Conservation (phyloP, 1,140 invertebrate genomes). For the Lepidurus packardi region DNA sequence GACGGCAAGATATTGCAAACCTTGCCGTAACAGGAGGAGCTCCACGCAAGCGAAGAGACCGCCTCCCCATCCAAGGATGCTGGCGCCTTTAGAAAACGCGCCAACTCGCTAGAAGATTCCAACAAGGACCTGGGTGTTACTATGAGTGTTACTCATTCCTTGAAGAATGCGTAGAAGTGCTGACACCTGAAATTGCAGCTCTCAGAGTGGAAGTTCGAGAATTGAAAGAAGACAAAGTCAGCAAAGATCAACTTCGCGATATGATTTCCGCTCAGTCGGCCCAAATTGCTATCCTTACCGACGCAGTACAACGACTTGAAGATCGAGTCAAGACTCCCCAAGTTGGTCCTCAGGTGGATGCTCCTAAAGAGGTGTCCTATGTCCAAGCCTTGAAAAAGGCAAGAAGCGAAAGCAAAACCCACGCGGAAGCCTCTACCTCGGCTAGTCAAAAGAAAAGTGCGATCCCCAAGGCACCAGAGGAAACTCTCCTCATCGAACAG, state of each 20-base stretch:
- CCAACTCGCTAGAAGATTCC: background rate
- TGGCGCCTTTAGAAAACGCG: background rate
- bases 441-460: background rate
- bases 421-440: background rate
- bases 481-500: background rate
- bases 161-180: background rate
- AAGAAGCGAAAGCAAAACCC: background rate
- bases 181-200: background rate
- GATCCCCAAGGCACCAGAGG: background rate
- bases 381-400: background rate
- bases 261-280: background rate
- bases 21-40: background rate
- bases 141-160: background rate
- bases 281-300: background rate
- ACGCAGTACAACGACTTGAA: background rate
- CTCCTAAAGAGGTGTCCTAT: background rate
- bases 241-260: background rate
- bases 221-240: background rate
- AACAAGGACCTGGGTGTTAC: background rate
- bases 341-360: background rate
- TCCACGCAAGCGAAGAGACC: background rate
- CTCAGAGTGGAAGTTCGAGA: background rate
- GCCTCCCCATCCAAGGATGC: background rate
- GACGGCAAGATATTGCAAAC: background rate
- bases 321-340: background rate